A percentile compares a stretch with the other conserved stretches of the same genome.
Evolutionary conservation across 1,140 invertebrate species (phyloP).

Genomic region (Leptoteleia sp.): DNA sequence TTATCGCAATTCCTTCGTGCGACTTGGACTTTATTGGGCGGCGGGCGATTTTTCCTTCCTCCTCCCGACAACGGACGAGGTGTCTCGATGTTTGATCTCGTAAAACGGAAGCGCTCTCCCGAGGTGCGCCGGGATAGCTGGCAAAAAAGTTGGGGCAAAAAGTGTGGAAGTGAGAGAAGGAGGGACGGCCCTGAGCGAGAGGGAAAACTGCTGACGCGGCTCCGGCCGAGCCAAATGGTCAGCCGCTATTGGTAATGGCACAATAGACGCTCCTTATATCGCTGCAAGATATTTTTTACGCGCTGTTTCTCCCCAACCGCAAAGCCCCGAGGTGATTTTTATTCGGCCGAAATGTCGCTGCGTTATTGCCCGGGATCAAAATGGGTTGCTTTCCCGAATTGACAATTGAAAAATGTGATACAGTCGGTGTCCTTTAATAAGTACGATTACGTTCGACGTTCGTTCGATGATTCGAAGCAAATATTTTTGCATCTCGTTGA

Average conservation of each 20-base stretch:
- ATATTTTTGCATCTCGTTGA: too few species aligned
- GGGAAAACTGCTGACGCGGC: conserved; percentile 78
- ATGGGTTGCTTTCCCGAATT: conserved; percentile 7
- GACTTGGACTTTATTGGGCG: conserved; percentile 1
- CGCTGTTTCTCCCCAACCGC: conserved; percentile 68
- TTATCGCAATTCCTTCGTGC: conserved; percentile 4
- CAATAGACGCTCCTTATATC: conserved; percentile 81
- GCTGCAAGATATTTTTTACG: conserved; percentile 81
- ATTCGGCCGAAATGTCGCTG: conserved; percentile 41
- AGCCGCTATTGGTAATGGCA: conserved; percentile 80
- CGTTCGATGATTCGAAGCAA: too few species aligned
- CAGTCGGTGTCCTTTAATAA: not conserved
- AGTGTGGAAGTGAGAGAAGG: conserved; percentile 9
- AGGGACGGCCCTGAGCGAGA: conserved; percentile 57
- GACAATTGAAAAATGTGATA: conserved; percentile 18
- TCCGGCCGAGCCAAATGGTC: conserved; percentile 80
- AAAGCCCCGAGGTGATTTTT: conserved; percentile 63
- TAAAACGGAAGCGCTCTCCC: conserved; percentile 67
- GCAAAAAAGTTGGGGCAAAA: conserved; percentile 29
- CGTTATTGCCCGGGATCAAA: conserved; percentile 39
- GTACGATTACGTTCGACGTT: too few species aligned
- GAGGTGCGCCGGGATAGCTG: conserved; percentile 47
- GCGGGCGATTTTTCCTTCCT: too few species aligned
- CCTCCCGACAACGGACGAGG: too few species aligned
- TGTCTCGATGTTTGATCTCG: conserved; percentile 53